phyloP scores from a whole-genome alignment of 2,888 invertebrate genomes.

The Mimumesa dahlbomi region DNA sequence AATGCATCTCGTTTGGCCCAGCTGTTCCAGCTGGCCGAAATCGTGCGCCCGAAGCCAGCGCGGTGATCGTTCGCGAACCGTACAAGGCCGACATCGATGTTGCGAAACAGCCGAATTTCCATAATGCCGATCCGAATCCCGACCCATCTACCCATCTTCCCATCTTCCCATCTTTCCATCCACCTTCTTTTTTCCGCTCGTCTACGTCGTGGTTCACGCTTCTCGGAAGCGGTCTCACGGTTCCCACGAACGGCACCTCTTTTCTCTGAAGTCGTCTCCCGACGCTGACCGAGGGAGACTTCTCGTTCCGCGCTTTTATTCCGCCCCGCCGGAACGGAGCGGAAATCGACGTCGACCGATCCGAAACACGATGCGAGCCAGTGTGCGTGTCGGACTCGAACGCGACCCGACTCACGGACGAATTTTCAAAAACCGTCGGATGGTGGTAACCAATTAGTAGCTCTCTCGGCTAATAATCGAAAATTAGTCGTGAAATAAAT shows the following conservation, averaged over 20 bases:
- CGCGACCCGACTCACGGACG: not conserved
- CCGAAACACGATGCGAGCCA: too few species aligned
- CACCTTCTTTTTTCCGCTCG: constrained; percentile 54
- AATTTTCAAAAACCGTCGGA: not conserved
- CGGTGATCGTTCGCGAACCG: constrained; percentile 37
- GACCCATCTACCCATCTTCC: constrained; percentile 5
- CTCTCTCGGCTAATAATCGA: constrained; percentile 71
- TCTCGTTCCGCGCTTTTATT: constrained; percentile 24
- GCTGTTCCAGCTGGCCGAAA: constrained; percentile 69
- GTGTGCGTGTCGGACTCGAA: too few species aligned
- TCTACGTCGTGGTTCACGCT: constrained; percentile 64
- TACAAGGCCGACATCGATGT: constrained; percentile 38
- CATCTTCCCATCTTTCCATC: constrained; percentile 25
- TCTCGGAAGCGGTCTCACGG: constrained; percentile 73
- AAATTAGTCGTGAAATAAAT: constrained; percentile 75
- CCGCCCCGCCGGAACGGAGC: too few species aligned
- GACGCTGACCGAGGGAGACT: constrained; percentile 54
- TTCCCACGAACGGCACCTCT: constrained; percentile 75
- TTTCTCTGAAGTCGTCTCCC: constrained; percentile 72
- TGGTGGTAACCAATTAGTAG: constrained; percentile 13
- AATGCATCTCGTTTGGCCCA: constrained; percentile 73
- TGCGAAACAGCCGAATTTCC: constrained; percentile 68
- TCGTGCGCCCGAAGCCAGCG: constrained; percentile 35
- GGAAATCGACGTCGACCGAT: too few species aligned
- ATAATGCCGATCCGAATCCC: constrained; percentile 57